These are phyloP conservation scores for Metridium senile DNA, from an alignment of 92 coral and sea anemone genomes.

Conservation along the genomic window DNA sequence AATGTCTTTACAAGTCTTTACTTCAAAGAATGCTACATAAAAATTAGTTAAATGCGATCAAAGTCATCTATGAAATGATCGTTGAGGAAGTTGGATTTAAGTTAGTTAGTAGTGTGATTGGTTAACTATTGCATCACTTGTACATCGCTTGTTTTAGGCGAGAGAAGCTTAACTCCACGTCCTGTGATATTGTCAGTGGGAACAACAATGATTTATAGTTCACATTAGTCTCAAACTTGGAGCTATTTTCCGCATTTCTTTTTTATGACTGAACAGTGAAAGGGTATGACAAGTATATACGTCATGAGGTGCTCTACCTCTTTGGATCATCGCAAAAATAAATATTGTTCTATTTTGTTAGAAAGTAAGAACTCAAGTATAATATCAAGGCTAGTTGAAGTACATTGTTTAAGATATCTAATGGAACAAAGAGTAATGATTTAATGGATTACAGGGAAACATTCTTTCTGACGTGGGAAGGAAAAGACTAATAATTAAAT, in stretches of 20 bases:
- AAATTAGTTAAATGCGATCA: too few relatives aligned
- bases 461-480: constrained; percentile 31
- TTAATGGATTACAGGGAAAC: constrained; percentile 1
- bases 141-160: too few relatives aligned
- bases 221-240: neutral
- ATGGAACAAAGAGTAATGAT: neutral
- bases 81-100: too few relatives aligned
- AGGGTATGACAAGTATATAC: too few relatives aligned
- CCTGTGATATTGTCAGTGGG: neutral
- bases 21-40: too few relatives aligned
- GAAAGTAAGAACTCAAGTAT: neutral
- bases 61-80: too few relatives aligned
- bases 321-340: neutral
- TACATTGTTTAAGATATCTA: neutral
- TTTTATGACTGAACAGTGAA: neutral
- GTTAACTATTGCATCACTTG: too few relatives aligned
- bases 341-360: neutral
- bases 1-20: neutral
- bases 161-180: too few relatives aligned
- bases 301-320: neutral
- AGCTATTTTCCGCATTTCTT: neutral
- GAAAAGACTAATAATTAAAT: neutral
- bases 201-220: neutral
- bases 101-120: too few relatives aligned
- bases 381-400: neutral